A percentile compares a stretch with the other conserved stretches of the same genome.
These are phyloP conservation scores for Diachrysia chrysitis DNA, from an alignment of 2,888 invertebrate genomes.

Conservation along the genomic window DNA sequence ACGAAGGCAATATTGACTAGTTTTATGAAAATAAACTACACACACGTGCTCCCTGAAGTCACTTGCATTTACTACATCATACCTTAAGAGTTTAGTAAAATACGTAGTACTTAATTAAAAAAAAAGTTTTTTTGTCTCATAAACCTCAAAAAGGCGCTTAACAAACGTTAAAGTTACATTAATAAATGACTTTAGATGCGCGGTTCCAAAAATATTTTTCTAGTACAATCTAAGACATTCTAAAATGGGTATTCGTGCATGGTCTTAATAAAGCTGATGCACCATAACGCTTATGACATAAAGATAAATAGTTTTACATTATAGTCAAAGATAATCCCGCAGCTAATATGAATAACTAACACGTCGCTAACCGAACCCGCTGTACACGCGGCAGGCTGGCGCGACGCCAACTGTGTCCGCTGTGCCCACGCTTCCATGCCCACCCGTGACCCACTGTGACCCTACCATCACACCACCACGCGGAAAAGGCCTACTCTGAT, in stretches of 20 bases:
- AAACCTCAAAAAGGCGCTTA: too few relatives aligned
- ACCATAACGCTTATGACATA: too few relatives aligned
- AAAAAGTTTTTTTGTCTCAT: too few relatives aligned
- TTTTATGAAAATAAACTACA: constrained; percentile 1
- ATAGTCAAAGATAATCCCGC: background rate
- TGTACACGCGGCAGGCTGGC: constrained; percentile 33
- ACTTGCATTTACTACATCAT: background rate
- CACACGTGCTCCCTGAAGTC: background rate
- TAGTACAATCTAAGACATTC: too few relatives aligned
- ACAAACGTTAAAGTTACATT: too few relatives aligned
- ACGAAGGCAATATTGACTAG: background rate
- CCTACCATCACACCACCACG: background rate
- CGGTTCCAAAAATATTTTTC: too few relatives aligned
- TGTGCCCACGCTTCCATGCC: background rate
- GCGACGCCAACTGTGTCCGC: constrained; percentile 28
- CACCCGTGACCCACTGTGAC: constrained; percentile 3
- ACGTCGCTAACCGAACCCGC: constrained; percentile 18
- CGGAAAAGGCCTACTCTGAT: background rate
- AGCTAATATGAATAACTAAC: background rate
- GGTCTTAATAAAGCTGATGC: too few relatives aligned
- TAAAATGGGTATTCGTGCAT: too few relatives aligned
- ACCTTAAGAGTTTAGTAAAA: background rate
- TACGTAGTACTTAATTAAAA: too few relatives aligned
- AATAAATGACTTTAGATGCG: too few relatives aligned
- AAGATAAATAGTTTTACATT: background rate